These are phyloP conservation scores for Melanostoma mellinum DNA, from an alignment of 2,888 invertebrate genomes.

Conservation along the genomic window DNA sequence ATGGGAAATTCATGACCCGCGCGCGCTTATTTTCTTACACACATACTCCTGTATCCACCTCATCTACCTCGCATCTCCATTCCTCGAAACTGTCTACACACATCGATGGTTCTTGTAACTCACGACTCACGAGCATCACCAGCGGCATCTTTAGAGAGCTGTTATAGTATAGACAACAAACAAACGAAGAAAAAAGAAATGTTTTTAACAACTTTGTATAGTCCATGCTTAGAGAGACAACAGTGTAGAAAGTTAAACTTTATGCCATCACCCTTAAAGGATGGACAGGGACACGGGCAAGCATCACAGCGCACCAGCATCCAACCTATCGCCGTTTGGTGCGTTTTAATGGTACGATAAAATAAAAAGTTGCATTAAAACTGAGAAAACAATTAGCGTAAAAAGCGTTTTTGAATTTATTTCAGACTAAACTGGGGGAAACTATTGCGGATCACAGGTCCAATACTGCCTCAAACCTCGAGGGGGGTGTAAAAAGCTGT, in stretches of 20 bases:
- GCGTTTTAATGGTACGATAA: constrained; percentile 71
- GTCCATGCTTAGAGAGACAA: constrained; percentile 70
- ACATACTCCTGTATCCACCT: constrained; percentile 5
- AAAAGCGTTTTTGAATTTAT: constrained; percentile 77
- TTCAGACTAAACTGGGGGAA: constrained; percentile 69
- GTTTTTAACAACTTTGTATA: constrained; percentile 68
- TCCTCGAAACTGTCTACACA: constrained; percentile 54
- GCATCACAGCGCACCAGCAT: background rate
- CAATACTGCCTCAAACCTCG: constrained; percentile 44
- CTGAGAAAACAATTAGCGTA: constrained; percentile 80
- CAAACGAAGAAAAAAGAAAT: constrained; percentile 36
- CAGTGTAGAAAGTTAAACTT: constrained; percentile 53
- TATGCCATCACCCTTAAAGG: constrained; percentile 42
- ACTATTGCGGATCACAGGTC: constrained; percentile 60
- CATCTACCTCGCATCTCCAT: too few species aligned
- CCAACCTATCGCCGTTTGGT: constrained; percentile 46
- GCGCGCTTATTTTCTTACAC: constrained; percentile 68
- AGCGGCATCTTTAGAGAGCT: constrained; percentile 53
- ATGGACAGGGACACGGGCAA: constrained; percentile 37
- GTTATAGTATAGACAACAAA: constrained; percentile 36
- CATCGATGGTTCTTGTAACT: constrained; percentile 65
- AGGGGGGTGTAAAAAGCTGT: constrained; percentile 57
- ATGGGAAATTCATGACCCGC: constrained; percentile 82
- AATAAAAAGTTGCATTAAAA: constrained; percentile 78
- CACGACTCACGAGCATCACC: constrained; percentile 21